Base-by-base conservation (phyloP, 2,888 invertebrate species). In the Campoplex capitator region DNA sequence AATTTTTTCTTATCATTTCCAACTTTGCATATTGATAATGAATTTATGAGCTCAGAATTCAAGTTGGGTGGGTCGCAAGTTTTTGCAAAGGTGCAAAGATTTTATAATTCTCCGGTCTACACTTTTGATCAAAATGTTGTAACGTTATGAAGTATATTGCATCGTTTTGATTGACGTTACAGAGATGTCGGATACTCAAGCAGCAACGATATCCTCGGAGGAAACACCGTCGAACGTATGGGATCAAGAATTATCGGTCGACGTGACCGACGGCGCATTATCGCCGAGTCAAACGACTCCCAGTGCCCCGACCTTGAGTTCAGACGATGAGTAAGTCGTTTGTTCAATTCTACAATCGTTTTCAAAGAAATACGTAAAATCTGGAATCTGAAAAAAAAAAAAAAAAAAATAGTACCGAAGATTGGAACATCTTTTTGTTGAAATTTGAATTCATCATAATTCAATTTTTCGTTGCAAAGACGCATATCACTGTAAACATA, bases 311-410 rank as follows among this genome's bases (percentile, higher is more conserved):
- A 90, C 92, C 48, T 86, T 93, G 79, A 94, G 91, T 71, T 89
- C 92, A 23, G 94, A 94, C 51, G 94, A 94, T 67, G 94, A 94
- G 94, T 94, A 90, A 90, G 93, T 89, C 54, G 75, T 71, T 85
- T 68, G 38, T 76, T 79, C 28, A 28, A 74, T 51, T 56, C 65
- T 18, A 4, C 6, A 11, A 77, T n/a, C 62, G 18, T 18, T 76
- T 28, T 28, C 32, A 65, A 56, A 28, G 51, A 58, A 73, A 71
- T 80, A 84, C 75, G 54, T 51, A 65, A 73, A 18, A 51, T 51
- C 18, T 18, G 51, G 51, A 18, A 18, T 42, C 42, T 42, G 42
- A 42, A 9, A 42, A 42, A 42, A 42, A 42, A 9, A 42, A 0
- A 23, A 23, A 23, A 23, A 23, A 23, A 23, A 23, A 23, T 23